A percentile compares a stretch with the other conserved stretches of the same genome.
Evolutionary conservation across 2,797 vertebrate species (phyloP).

Genomic region (Eulemur albifrons): DNA sequence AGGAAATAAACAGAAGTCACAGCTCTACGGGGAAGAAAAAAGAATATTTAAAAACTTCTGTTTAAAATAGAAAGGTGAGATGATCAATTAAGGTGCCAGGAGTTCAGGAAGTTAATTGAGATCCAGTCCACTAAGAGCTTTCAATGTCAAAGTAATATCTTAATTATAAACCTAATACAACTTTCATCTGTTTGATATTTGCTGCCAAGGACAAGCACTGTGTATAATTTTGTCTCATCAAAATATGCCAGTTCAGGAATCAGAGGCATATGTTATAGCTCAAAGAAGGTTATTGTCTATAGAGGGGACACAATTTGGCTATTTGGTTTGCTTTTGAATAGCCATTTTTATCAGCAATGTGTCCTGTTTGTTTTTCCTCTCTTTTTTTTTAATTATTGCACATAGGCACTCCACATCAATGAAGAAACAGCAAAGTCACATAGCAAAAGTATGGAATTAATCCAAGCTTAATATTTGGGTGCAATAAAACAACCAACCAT

Average conservation of each 20-base stretch:
- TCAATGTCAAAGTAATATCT: conserved; percentile 55
- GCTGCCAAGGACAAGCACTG: not conserved
- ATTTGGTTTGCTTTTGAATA: not conserved
- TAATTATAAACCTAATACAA: conserved; percentile 61
- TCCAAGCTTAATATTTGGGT: not conserved
- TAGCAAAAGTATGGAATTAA: not conserved
- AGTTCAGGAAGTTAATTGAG: conserved; percentile 60
- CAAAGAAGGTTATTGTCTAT: not conserved
- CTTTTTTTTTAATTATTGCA: not conserved
- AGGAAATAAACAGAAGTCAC: conserved; percentile 39
- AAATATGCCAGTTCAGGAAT: not conserved
- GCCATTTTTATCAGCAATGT: not conserved
- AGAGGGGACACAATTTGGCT: not conserved
- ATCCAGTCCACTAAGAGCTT: conserved; percentile 38
- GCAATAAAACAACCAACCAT: not conserved
- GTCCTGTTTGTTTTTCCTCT: not conserved
- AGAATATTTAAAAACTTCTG: not conserved
- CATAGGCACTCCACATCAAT: not conserved
- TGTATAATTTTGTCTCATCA: conserved; percentile 23
- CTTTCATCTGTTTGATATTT: conserved; percentile 52
- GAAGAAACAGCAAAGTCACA: not conserved
- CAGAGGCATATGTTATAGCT: not conserved
- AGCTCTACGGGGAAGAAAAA: not conserved
- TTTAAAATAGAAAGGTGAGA: conserved; percentile 63
- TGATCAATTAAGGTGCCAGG: conserved; percentile 44